phyloP scores from a whole-genome alignment of 2,113 vertebrate genomes.

The Lasiurus borealis region DNA sequence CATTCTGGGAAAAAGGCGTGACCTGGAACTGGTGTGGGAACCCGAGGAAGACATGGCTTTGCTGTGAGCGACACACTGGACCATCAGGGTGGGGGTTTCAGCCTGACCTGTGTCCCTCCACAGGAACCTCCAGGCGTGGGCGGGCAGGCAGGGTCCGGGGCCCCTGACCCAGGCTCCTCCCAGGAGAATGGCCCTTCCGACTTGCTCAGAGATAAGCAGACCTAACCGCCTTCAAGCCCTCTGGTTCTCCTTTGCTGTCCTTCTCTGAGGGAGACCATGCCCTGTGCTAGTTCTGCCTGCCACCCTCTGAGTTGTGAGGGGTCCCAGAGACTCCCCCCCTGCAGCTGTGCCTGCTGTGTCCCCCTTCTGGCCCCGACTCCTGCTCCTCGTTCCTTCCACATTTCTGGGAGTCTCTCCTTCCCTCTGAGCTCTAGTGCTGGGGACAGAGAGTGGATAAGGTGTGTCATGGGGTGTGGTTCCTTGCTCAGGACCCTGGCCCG shows the following conservation, averaged over 20 bases:
- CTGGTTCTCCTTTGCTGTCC: neutral
- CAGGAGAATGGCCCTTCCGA: neutral
- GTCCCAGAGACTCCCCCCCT: neutral
- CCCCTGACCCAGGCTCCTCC: neutral
- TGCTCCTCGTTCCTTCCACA: too few relatives aligned
- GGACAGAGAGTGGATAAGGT: neutral
- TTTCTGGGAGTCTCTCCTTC: neutral
- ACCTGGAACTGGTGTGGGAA: too few relatives aligned
- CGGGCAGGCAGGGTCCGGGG: neutral
- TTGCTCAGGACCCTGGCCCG: neutral
- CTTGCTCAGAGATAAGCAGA: neutral
- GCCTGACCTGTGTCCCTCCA: neutral
- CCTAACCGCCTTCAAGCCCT: accelerated
- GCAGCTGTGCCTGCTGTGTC: neutral
- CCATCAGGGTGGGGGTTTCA: too few relatives aligned
- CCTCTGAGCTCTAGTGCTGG: neutral
- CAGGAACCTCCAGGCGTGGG: too few relatives aligned
- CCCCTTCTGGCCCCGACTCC: neutral
- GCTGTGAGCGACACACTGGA: neutral
- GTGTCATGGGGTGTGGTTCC: neutral
- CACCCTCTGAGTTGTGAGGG: neutral
- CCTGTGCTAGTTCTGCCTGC: neutral
- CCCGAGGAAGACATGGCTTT: neutral
- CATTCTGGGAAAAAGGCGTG: neutral
- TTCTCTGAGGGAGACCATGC: neutral